Evolutionary conservation across 2,797 vertebrate genomes (phyloP).

Genomic region (Ammospiza maritima): DNA sequence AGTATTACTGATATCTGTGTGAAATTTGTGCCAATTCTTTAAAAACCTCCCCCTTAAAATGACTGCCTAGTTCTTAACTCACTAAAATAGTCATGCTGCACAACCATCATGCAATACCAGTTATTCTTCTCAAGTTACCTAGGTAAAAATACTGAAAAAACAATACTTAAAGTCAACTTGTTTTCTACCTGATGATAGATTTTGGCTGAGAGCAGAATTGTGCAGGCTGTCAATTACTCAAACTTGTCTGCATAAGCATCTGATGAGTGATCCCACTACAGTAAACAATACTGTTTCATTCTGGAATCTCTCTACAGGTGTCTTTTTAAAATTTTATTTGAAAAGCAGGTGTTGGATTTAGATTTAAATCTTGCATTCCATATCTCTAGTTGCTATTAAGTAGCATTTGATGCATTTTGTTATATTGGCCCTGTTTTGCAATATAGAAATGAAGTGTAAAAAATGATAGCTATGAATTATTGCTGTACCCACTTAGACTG

Average conservation of each 20-base stretch:
- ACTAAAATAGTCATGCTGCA: neutral
- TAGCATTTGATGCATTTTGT: neutral
- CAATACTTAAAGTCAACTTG: neutral
- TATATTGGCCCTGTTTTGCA: neutral
- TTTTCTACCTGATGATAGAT: neutral
- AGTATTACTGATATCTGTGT: neutral
- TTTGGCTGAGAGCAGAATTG: neutral
- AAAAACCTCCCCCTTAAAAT: neutral
- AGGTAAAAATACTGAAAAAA: neutral
- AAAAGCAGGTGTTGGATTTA: neutral
- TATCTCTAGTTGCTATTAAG: neutral
- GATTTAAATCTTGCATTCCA: neutral
- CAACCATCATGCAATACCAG: neutral
- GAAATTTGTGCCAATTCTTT: neutral
- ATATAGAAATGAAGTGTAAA: neutral
- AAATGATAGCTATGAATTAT: neutral
- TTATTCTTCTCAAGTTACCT: neutral
- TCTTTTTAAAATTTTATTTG: neutral
- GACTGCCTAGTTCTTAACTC: neutral
- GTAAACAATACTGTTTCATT: neutral
- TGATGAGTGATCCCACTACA: neutral
- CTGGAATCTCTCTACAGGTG: neutral
- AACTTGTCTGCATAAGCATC: neutral
- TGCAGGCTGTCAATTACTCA: neutral
- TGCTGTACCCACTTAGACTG: neutral